Evolutionary conservation across 2,113 vertebrate species (phyloP), one percentile per base, ranked within the genome.

Genomic region (Poicephalus gulielmi): DNA sequence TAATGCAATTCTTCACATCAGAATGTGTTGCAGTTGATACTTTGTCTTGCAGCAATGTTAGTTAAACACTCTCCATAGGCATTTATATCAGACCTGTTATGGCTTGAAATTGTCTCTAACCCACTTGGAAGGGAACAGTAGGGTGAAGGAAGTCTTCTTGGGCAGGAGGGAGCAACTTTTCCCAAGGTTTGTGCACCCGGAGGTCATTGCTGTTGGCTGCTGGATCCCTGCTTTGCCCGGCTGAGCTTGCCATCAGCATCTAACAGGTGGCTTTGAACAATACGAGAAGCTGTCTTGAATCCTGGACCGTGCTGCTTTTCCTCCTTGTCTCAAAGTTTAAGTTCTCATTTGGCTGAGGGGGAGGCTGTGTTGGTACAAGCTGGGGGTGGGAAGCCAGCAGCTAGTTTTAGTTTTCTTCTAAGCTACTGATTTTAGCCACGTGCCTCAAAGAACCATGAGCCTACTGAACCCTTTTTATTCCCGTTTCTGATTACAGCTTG

Each of bases 401-500:
- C 28, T 53, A 9, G 2, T 13, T 70, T 43, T 12, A 27, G 7
- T 10, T 87, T 47, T 55, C 47, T 70, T 74, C 74, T 31, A 5
- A 82, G 30, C 31, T 17, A 28, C 41, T 78, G 41, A 3, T 49
- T 87, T 90, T 78, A 35, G 27, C 64, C 1, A 0, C 2, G 8
- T 31, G 7, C 33, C 60, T 43, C 25, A 5, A 31, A 63, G 46
- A 66, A 22, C 39, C 27, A 1, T 27, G 30, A n/a, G 28, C 59
- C 23, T 30, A 23, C 67, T 84, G 83, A 90, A 15, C 27, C 41
- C 28, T 71, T 53, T 47, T 30, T 37, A 24, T 35, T 80, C 64
- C 66, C 7, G 2, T 79, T 85, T 71, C 77, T 96, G 30, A 81
- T 97, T 97, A 78, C 94, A 98, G 98, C 94, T 97, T 74, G 27